These are phyloP conservation scores for Bambusicola thoracicus DNA, from an alignment of 2,113 vertebrate genomes.

Conservation along the genomic window DNA sequence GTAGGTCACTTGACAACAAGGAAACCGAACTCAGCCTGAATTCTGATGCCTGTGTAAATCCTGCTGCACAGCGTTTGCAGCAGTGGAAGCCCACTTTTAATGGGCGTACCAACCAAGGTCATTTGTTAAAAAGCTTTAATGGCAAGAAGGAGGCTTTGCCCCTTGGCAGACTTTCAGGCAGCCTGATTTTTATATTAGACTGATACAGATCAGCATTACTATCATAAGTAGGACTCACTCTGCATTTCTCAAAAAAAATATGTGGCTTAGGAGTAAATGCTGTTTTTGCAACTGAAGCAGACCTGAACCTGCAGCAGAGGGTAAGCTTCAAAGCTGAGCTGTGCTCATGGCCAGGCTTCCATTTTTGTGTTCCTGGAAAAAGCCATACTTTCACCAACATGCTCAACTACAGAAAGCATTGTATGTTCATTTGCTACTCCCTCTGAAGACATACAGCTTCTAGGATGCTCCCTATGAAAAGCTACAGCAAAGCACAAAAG, in stretches of 20 bases:
- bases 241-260: not conserved
- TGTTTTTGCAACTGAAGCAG: not conserved
- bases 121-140: not conserved
- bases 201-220: not conserved
- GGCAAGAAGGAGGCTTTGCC: not conserved
- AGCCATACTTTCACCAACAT: not conserved
- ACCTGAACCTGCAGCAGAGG: not conserved
- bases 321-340: not conserved
- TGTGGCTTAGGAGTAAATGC: accelerated
- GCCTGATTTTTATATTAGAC: not conserved
- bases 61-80: not conserved
- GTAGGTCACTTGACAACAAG: conserved; percentile 12
- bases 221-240: not conserved
- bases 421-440: not conserved
- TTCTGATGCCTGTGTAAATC: not conserved
- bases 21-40: not conserved
- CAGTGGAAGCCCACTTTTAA: not conserved
- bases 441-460: not conserved
- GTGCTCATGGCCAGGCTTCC: not conserved
- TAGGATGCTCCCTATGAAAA: not conserved
- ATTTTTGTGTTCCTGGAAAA: conserved; percentile 5
- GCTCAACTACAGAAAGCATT: not conserved
- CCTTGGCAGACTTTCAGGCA: conserved; percentile 6
- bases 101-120: not conserved
- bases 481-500: not conserved